Percentiles rank a stretch among this genome's conserved stretches.
These are phyloP conservation scores for Siphlonurus alternatus DNA, from an alignment of 2,888 invertebrate species.

Conservation along the genomic window DNA sequence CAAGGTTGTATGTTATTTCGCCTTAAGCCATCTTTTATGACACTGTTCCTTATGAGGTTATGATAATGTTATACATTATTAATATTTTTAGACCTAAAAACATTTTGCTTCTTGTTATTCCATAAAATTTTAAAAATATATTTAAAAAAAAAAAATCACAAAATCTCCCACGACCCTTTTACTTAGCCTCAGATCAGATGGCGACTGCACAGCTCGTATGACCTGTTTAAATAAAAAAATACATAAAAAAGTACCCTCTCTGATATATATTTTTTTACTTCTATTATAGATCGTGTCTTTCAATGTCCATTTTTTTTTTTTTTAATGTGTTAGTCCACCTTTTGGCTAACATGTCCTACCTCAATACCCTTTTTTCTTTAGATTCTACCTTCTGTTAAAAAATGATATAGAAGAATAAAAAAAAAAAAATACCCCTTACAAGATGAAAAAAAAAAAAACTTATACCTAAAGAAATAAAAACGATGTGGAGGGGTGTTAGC, in stretches of 20 bases:
- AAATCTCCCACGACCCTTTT: conserved; percentile 2
- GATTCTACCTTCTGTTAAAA: conserved; percentile 1
- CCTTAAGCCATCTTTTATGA: too few relatives aligned
- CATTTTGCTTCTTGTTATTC: too few relatives aligned
- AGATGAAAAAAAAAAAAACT: neutral
- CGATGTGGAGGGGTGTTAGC: neutral
- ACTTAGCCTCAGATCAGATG: neutral
- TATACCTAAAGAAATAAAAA: neutral
- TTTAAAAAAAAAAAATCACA: too few relatives aligned
- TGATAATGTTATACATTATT: too few relatives aligned
- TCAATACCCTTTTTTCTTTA: neutral
- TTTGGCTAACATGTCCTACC: conserved; percentile 3
- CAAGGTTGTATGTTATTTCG: too few relatives aligned
- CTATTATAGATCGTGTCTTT: too few relatives aligned
- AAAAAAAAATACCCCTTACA: neutral
- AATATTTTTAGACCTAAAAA: too few relatives aligned
- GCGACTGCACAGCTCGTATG: neutral
- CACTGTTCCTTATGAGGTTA: too few relatives aligned
- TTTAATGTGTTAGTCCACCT: neutral
- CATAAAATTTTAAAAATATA: too few relatives aligned
- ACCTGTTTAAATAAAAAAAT: conserved; percentile 1
- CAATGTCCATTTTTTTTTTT: conserved; percentile 1
- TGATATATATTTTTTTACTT: conserved; percentile 1
- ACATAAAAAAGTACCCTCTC: neutral
- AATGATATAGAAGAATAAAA: neutral